Evolutionary conservation across 2,113 vertebrate species (phyloP).

Genomic region (Phalacrocorax brasilianus): DNA sequence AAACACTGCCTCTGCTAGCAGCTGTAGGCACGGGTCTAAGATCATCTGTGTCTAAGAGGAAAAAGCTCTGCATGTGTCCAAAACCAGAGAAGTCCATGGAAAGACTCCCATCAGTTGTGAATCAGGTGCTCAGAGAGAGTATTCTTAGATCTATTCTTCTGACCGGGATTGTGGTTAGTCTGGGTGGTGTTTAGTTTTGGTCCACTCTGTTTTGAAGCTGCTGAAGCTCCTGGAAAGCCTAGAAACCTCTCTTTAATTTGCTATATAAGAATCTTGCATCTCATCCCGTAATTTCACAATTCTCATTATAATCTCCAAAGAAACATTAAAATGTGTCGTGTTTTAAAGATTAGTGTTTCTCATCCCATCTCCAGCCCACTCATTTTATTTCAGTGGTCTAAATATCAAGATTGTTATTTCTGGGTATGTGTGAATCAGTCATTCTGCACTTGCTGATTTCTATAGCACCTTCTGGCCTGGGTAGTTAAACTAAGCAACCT

Average conservation of each 20-base stretch:
- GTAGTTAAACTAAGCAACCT: not conserved
- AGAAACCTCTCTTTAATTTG: conserved; percentile 46
- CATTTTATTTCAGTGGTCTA: not conserved
- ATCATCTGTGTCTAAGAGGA: not conserved
- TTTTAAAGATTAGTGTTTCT: not conserved
- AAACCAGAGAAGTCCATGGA: not conserved
- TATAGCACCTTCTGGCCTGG: not conserved
- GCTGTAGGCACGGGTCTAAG: not conserved
- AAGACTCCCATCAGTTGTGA: not conserved
- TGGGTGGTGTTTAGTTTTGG: not conserved
- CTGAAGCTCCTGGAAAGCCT: not conserved
- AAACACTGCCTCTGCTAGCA: not conserved
- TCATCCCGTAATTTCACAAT: not conserved
- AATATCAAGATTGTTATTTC: conserved; percentile 14
- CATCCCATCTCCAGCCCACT: not conserved
- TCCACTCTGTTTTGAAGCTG: not conserved
- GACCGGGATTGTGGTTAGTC: not conserved
- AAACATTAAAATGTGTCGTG: not conserved
- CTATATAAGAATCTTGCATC: conserved; percentile 8
- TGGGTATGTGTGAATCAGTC: not conserved
- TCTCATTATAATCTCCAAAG: not conserved
- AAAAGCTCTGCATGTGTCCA: not conserved
- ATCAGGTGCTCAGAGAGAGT: not conserved
- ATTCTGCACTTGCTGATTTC: not conserved
- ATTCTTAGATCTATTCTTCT: not conserved